Percentiles rank a stretch among this genome's conserved stretches.
phyloP scores from a whole-genome alignment of 92 coral and sea anemone genomes.

The Hydrozoanthus gracilis region DNA sequence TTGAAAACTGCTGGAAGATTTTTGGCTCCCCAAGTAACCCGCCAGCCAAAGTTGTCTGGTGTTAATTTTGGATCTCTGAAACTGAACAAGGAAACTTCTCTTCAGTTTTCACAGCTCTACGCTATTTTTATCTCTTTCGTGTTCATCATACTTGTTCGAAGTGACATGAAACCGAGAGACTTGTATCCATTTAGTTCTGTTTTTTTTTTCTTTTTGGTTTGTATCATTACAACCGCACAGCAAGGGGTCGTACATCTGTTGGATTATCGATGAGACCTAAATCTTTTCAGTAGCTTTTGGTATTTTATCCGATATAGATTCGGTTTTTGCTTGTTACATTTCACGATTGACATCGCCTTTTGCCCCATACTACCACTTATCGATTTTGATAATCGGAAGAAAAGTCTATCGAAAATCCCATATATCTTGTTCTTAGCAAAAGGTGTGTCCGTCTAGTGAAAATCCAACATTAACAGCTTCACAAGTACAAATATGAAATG shows the following conservation, averaged over 20 bases:
- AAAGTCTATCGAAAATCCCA: no score
- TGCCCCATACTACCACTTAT: no score
- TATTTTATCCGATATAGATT: no score
- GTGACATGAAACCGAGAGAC: neutral
- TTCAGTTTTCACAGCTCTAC: neutral
- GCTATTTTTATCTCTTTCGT: no score
- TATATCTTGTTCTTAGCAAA: no score
- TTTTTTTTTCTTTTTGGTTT: conserved; percentile 9
- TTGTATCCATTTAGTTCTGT: neutral
- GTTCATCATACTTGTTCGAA: neutral
- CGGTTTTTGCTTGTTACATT: no score
- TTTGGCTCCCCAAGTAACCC: no score
- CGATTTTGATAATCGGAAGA: no score
- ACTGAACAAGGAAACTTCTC: neutral
- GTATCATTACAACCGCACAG: neutral
- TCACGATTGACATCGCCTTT: no score
- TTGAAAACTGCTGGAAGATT: neutral
- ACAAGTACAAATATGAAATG: no score
- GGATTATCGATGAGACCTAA: neutral
- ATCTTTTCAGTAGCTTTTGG: neutral
- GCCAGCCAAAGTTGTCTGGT: neutral
- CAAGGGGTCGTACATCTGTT: neutral
- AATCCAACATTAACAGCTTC: no score
- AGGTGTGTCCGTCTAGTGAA: no score
- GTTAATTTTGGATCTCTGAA: neutral